A percentile compares a stretch with the other conserved stretches of the same genome.
phyloP scores from a whole-genome alignment of 2,797 vertebrate species.

The Nyctibius grandis region DNA sequence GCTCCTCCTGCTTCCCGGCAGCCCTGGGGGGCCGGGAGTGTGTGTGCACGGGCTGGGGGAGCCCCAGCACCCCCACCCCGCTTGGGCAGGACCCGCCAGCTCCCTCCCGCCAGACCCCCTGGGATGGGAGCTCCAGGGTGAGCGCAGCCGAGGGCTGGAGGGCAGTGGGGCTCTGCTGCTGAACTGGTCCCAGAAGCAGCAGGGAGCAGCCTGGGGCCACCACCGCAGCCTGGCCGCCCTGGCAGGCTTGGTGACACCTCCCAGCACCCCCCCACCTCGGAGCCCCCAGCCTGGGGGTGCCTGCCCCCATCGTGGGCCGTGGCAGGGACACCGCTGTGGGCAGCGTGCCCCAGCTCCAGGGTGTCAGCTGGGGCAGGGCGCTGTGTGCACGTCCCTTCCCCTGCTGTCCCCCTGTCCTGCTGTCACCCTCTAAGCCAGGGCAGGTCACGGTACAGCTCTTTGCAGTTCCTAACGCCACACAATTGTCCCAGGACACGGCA shows the following conservation, averaged over 20 bases:
- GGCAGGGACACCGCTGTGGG: background rate
- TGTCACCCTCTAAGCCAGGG: background rate
- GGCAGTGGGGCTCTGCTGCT: background rate
- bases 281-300: background rate
- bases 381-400: background rate
- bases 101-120: background rate
- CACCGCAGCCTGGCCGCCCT: background rate
- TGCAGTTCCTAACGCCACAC: background rate
- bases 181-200: background rate
- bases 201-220: background rate
- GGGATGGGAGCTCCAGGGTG: background rate
- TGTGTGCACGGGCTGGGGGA: background rate
- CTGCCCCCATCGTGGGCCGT: background rate
- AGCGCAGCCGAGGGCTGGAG: background rate
- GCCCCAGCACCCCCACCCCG: fast-evolving
- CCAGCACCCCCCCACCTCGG: background rate
- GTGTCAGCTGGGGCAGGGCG: background rate
- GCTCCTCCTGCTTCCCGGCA: background rate
- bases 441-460: background rate
- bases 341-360: fast-evolving
- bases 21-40: background rate
- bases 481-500: background rate
- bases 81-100: fast-evolving
- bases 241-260: background rate
- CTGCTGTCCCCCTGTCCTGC: background rate